Evolutionary conservation across 2,888 invertebrate genomes (phyloP).

Genomic region (Caenorhabditis plicata): DNA sequence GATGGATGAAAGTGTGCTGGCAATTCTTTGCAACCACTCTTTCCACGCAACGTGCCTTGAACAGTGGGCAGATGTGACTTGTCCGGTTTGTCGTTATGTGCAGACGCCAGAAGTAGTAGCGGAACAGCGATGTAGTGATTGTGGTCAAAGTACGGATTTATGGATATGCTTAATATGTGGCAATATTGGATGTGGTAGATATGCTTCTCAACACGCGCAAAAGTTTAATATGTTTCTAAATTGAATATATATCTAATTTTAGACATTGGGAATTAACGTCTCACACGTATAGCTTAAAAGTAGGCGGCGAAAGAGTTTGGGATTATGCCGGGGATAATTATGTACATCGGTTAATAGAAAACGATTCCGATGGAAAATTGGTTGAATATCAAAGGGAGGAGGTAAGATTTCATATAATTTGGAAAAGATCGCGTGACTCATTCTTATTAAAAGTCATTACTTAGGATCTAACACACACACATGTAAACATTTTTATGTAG

Average conservation of each 20-base stretch:
- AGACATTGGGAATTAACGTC: constrained; percentile 91
- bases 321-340: constrained; percentile 98
- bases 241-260: background rate
- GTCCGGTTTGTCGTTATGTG: constrained; percentile 91
- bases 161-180: constrained; percentile 99
- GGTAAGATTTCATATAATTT: constrained; percentile 15
- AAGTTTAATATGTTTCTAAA: constrained; percentile 65
- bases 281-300: constrained; percentile 89
- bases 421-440: no score
- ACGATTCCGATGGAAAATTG: constrained; percentile 67
- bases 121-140: constrained; percentile 73
- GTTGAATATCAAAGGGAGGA: constrained; percentile 71
- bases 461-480: no score
- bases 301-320: constrained; percentile 88
- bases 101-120: constrained; percentile 79
- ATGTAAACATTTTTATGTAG: no score
- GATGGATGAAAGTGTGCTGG: constrained; percentile 88
- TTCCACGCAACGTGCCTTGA: constrained; percentile 93
- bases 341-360: constrained; percentile 88
- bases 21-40: constrained; percentile 95
- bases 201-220: constrained; percentile 86
- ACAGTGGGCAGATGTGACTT: constrained; percentile 91
- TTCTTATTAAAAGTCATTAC: no score
- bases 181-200: constrained; percentile 94
- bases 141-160: constrained; percentile 73